Evolutionary conservation across 2,888 invertebrate genomes (phyloP), one percentile per base, ranked within the genome.

Genomic region (Norana najaformis): DNA sequence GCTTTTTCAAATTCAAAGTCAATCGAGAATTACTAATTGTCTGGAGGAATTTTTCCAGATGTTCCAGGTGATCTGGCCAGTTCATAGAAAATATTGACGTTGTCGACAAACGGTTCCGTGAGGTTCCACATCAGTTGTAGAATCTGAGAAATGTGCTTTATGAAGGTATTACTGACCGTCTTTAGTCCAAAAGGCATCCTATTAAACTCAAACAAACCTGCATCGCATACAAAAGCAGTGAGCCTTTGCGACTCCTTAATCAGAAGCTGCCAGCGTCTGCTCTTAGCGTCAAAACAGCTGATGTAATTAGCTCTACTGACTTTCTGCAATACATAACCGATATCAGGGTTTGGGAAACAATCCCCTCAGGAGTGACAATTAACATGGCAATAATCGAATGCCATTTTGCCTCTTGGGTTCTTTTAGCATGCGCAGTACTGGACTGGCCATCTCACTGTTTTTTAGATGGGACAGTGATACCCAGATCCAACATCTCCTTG

Each of bases 31-130:
- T 18, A 13, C 18, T 4, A 41, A 41, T 41, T 13, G 41, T 41
- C 41, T 41, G 41, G 5, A 41, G 41, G 14, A 41, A 88, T n/a
- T 34, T 88, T 13, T 88, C 38, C 2, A 88, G 20, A 23, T 88
- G 88, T 1, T 36, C n/a, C 37, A 88, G 37, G 38, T 88, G 88
- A 4, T 18, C 13, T 1, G 36, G 6, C 88, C 88, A 88, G 16
- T n/a, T 34, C 36, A 37, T n/a, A 36, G 88, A 36, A 34, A 36
- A 14, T 16, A 88, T 36, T 1, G 88, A 36, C 36, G 38, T 88
- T 36, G 38, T 88, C 88, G 20, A 88, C 38, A 30, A 88, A 88
- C 2, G 88, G 88, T 38, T 38, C 88, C 18, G 88, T 88, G 88
- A 88, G 37, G 23, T 35, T 18, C 2, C 88, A 30, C 1, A 88